Percentiles rank a stretch among this genome's conserved stretches.
These are phyloP conservation scores for Aurelia aurita DNA, from an alignment of 30 jellyfish, hydroid and myxozoan species.

Conservation along the genomic window DNA sequence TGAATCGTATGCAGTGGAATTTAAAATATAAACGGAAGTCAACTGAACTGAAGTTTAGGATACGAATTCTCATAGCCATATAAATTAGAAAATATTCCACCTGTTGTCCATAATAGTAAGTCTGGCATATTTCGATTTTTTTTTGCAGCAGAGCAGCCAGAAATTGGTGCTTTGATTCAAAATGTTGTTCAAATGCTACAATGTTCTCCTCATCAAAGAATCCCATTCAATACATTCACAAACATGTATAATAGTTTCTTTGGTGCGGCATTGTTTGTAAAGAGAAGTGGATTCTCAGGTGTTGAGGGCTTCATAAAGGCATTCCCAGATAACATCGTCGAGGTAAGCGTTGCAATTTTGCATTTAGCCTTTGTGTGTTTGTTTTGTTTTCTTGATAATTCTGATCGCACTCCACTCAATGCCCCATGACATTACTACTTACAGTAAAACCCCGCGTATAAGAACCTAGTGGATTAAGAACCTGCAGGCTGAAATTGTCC, in stretches of 20 bases:
- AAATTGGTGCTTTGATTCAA: background rate
- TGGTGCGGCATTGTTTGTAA: background rate
- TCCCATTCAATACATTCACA: background rate
- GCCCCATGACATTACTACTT: too few relatives aligned
- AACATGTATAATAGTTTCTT: background rate
- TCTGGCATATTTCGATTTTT: background rate
- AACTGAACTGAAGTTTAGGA: too few relatives aligned
- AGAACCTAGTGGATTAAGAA: too few relatives aligned
- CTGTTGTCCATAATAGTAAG: background rate
- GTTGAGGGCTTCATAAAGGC: background rate
- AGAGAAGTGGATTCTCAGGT: slow-evolving; percentile 7
- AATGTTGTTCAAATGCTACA: background rate
- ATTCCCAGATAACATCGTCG: background rate
- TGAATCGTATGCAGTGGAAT: too few relatives aligned
- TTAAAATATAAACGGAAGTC: too few relatives aligned
- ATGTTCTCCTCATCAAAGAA: background rate
- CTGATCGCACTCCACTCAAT: too few relatives aligned
- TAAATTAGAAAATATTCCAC: background rate
- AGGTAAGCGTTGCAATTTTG: background rate
- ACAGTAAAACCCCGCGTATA: too few relatives aligned
- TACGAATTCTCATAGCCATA: background rate
- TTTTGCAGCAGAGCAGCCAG: background rate
- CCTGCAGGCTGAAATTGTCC: too few relatives aligned
- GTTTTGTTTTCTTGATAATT: too few relatives aligned
- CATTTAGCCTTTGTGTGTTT: too few relatives aligned